Evolutionary conservation across 2,888 invertebrate genomes (phyloP), one percentile per base, ranked within the genome.

Genomic region (Parnassius glacialis): DNA sequence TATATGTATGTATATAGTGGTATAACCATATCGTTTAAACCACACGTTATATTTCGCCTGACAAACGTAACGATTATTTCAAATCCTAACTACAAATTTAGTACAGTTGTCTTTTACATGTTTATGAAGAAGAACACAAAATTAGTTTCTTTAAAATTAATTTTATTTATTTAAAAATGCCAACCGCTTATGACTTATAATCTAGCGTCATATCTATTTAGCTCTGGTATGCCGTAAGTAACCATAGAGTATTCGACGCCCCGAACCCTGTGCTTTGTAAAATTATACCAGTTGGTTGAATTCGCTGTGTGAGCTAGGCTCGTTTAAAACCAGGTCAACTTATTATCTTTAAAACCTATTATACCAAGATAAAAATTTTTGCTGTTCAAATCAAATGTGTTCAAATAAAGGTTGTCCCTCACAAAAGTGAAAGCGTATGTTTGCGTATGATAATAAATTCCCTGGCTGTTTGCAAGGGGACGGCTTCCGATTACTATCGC

Each of bases 181-280:
- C 10, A 20, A 13, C 44, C 51, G 57, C 45, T 57, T 54, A 10
- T 59, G 3, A 56, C 63, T 54, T 45, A 34, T 10, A 11, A n/a
- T 13, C 47, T 59, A 63, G 10, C n/a, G 50, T 10, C 50, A 45
- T 54, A 64, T 43, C 43, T 65, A 57, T 53, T 45, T 67, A 70
- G 71, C 67, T 65, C 71, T 71, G 75, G 77, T 76, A 77, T 76
- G 76, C 68, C 66, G 64, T 69, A 65, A 70, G 72, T 69, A 73
- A 75, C 71, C 68, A 70, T 65, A 68, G 62, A 64, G 66, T 59
- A 68, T 68, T 67, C 67, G 68, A 69, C 70, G 68, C 64, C 61
- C 59, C 60, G 62, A 53, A 57, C 54, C 57, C 65, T 62, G 57
- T 64, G 59, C 67, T 67, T 59, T 59, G 20, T 55, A 59, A 62